Percentiles rank a stretch among this genome's conserved stretches.
Evolutionary conservation across 1,140 invertebrate species (phyloP).

Genomic region (Pachyrhynchus sulphureomaculatus): DNA sequence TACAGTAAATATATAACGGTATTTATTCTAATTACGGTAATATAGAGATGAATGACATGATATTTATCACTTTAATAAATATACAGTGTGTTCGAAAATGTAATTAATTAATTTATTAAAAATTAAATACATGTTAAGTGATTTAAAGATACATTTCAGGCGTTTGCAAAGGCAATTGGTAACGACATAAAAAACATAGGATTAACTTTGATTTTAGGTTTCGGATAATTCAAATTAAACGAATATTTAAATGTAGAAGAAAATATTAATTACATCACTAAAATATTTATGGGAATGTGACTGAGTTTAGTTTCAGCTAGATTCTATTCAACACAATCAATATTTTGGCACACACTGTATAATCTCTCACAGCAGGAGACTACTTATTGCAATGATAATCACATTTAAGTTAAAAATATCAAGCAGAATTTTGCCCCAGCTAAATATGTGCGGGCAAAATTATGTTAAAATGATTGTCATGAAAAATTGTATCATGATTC

Average conservation of each 20-base stretch:
- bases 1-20: too few relatives aligned
- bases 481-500: slow-evolving; percentile 1
- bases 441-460: background rate
- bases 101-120: too few relatives aligned
- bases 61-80: background rate
- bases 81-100: slow-evolving; percentile 1
- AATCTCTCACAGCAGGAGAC: background rate
- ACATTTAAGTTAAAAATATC: slow-evolving; percentile 19
- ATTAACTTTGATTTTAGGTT: too few relatives aligned
- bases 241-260: background rate
- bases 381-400: slow-evolving; percentile 25
- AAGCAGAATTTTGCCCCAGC: background rate
- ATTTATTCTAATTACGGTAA: background rate
- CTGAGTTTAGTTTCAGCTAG: too few relatives aligned
- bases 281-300: too few relatives aligned
- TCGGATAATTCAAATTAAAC: too few relatives aligned
- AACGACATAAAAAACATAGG: too few relatives aligned
- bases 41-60: background rate
- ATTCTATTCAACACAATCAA: background rate
- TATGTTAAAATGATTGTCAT: slow-evolving; percentile 12
- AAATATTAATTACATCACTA: too few relatives aligned
- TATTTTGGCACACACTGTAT: slow-evolving; percentile 10
- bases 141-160: too few relatives aligned
- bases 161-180: too few relatives aligned
- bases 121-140: too few relatives aligned